Conservation (phyloP, 2,888 invertebrate genomes). For the Drosophila subsilvestris region DNA sequence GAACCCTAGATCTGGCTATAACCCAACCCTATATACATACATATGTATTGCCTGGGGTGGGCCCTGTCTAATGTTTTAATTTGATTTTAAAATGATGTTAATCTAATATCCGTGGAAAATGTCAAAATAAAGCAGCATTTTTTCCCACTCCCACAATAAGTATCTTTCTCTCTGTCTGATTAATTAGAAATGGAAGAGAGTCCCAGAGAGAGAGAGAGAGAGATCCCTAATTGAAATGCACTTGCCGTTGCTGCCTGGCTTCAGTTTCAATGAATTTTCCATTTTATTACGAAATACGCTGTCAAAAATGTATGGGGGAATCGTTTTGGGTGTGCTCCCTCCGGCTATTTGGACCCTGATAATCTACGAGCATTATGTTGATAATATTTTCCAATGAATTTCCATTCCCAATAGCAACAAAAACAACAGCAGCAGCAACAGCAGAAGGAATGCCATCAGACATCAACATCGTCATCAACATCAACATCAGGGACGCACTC, state of each 20-base stretch:
- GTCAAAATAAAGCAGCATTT: slow-evolving; percentile 78
- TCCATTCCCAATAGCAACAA: slow-evolving; percentile 27
- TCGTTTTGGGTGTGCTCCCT: slow-evolving; percentile 46
- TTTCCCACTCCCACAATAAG: slow-evolving; percentile 11
- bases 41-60: slow-evolving; percentile 57
- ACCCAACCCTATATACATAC: slow-evolving; percentile 8
- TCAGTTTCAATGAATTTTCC: slow-evolving; percentile 77
- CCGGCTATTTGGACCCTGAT: slow-evolving; percentile 44
- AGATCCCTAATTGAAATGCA: slow-evolving; percentile 74
- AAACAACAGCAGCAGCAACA: too few species aligned
- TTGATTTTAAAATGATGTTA: slow-evolving; percentile 82
- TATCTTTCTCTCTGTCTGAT: slow-evolving; percentile 52
- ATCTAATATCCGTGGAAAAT: slow-evolving; percentile 83
- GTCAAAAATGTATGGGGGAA: slow-evolving; percentile 74
- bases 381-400: slow-evolving; percentile 81
- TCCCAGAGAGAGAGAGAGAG: not conserved
- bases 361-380: slow-evolving; percentile 76
- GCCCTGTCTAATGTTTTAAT: slow-evolving; percentile 80
- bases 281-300: slow-evolving; percentile 80
- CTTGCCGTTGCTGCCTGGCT: slow-evolving; percentile 63
- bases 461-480: slow-evolving; percentile 35
- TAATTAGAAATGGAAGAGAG: slow-evolving; percentile 65
- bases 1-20: slow-evolving; percentile 10
- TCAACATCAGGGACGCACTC: slow-evolving; percentile 48
- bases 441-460: slow-evolving; percentile 51